Percentiles rank a stretch among this genome's conserved stretches.
Conservation (phyloP, 2,113 vertebrate species). For the Calidris pygmaea region DNA sequence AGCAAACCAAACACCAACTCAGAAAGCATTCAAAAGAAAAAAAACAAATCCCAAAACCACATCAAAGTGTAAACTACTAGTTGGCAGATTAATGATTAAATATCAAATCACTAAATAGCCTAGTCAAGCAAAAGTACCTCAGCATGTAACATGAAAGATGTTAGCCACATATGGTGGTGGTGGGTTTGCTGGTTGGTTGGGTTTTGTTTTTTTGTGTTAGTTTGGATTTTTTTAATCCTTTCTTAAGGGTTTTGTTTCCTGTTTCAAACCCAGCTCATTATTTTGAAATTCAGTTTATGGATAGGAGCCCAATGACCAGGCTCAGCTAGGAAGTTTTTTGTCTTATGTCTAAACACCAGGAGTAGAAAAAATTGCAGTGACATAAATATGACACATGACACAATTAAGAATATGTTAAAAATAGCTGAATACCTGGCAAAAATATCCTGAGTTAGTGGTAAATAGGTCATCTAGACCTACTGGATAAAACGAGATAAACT, state of each 20-base stretch:
- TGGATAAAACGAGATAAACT: not conserved
- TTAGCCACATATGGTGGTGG: not conserved
- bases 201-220: not conserved
- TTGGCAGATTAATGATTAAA: not conserved
- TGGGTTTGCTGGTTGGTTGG: not conserved
- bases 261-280: not conserved
- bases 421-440: not conserved
- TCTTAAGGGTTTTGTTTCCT: not conserved
- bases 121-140: not conserved
- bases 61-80: not conserved
- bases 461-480: not conserved
- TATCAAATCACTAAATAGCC: not conserved
- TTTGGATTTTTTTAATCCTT: not conserved
- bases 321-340: not conserved
- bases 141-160: not conserved
- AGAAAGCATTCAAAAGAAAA: not conserved
- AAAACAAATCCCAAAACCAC: not conserved
- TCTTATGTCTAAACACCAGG: not conserved
- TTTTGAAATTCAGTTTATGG: not conserved
- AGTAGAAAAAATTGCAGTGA: not conserved
- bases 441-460: not conserved
- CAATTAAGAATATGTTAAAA: not conserved
- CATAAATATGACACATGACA: not conserved
- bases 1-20: too few species aligned
- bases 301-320: not conserved